These are phyloP conservation scores for Phortica variegata DNA, from an alignment of 1,140 invertebrate species.

Conservation along the genomic window DNA sequence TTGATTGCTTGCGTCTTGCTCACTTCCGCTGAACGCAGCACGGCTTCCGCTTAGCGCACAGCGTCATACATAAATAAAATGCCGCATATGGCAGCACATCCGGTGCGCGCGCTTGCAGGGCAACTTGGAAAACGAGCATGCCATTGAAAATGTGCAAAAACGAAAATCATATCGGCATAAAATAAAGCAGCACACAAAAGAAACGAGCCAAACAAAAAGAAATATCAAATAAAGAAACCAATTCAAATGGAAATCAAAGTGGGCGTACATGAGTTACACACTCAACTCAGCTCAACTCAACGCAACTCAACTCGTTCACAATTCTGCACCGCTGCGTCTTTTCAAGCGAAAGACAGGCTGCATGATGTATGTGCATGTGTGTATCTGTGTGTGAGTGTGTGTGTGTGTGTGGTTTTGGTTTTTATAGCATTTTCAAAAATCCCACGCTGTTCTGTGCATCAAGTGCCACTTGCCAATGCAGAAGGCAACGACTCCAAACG, in stretches of 20 bases:
- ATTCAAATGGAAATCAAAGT: conserved; percentile 57
- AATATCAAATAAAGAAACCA: conserved; percentile 19
- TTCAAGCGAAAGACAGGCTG: conserved; percentile 10
- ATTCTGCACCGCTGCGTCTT: background rate
- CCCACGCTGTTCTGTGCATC: conserved; percentile 11
- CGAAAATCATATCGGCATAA: background rate
- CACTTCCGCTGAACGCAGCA: too few relatives aligned
- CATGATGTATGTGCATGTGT: conserved; percentile 10
- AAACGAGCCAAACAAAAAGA: too few relatives aligned
- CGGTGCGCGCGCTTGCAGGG: too few relatives aligned
- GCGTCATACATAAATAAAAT: too few relatives aligned
- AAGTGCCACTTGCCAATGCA: conserved; percentile 3
- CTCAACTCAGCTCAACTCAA: conserved; percentile 19
- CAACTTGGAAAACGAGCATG: too few relatives aligned
- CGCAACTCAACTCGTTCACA: background rate
- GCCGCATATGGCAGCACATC: too few relatives aligned
- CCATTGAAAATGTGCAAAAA: too few relatives aligned
- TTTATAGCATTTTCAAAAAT: conserved; percentile 17
- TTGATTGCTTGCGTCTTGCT: too few relatives aligned
- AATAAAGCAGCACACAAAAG: too few relatives aligned
- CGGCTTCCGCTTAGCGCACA: too few relatives aligned
- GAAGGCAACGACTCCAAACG: too few relatives aligned
- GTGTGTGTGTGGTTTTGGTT: conserved; percentile 47
- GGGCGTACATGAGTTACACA: conserved; percentile 56
- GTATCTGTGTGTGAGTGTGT: conserved; percentile 41